Conservation (phyloP, 1,140 invertebrate genomes). For the Bacillus rossius region DNA sequence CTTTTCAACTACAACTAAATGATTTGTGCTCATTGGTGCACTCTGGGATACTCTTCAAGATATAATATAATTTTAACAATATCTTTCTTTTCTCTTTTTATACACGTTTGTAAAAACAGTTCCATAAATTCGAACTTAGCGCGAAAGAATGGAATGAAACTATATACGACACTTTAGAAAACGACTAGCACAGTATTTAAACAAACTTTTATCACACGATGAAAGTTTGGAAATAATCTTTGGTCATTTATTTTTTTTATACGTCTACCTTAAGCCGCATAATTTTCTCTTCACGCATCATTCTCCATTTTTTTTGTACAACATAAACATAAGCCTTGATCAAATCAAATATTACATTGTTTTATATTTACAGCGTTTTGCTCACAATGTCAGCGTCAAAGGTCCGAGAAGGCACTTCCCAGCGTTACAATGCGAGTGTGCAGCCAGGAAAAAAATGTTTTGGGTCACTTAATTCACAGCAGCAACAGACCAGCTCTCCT, state of each 20-base stretch:
- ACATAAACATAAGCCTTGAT: background rate
- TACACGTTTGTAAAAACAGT: background rate
- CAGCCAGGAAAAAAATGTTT: no score
- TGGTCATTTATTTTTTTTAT: background rate
- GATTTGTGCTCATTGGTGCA: constrained; percentile 4
- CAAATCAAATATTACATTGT: constrained; percentile 5
- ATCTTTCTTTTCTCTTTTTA: constrained; percentile 1
- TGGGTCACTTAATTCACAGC: no score
- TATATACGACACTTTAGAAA: constrained; percentile 6
- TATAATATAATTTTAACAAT: constrained; percentile 8
- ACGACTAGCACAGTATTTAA: constrained; percentile 8
- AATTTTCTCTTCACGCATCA: background rate
- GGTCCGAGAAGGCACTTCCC: constrained; percentile 14
- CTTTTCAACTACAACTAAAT: constrained; percentile 6
- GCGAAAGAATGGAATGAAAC: no score
- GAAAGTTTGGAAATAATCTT: background rate
- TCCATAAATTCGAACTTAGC: background rate
- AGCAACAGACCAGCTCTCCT: no score
- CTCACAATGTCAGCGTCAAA: background rate
- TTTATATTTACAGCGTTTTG: background rate
- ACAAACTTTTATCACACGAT: constrained; percentile 4
- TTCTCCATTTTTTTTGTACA: background rate
- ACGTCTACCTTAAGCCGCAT: constrained; percentile 2
- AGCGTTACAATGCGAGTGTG: no score
- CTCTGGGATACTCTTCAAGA: background rate